Percentiles rank a stretch among this genome's conserved stretches.
phyloP scores from a whole-genome alignment of 2,888 invertebrate genomes.

The Nemapogon koenigi region DNA sequence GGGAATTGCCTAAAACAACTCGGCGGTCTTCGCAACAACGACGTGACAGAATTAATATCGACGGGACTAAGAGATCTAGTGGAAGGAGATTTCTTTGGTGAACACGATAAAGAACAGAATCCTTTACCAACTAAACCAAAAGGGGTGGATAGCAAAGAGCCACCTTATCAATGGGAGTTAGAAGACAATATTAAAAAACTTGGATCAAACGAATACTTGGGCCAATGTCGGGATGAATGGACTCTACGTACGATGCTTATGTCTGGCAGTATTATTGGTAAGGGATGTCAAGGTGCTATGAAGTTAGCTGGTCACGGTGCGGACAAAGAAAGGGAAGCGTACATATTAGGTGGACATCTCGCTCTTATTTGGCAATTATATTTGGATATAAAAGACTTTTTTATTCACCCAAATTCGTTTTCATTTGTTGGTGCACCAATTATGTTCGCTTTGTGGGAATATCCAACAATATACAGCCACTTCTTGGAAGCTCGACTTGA shows the following conservation, averaged over 20 bases:
- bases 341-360: conserved; percentile 45
- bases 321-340: conserved; percentile 38
- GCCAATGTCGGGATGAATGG: conserved; percentile 50
- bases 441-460: conserved; percentile 45
- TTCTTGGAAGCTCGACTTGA: conserved; percentile 36
- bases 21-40: conserved; percentile 44
- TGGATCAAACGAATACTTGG: conserved; percentile 43
- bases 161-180: conserved; percentile 41
- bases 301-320: conserved; percentile 34
- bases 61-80: conserved; percentile 48
- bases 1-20: conserved; percentile 43
- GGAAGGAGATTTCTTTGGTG: conserved; percentile 46
- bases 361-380: conserved; percentile 52
- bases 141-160: conserved; percentile 29
- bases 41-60: conserved; percentile 47
- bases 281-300: conserved; percentile 53
- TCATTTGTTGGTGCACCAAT: conserved; percentile 48
- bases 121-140: conserved; percentile 41
- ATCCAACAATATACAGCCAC: conserved; percentile 42
- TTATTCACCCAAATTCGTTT: conserved; percentile 43
- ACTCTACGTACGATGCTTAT: conserved; percentile 27
- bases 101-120: conserved; percentile 31
- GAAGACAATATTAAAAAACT: conserved; percentile 41
- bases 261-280: conserved; percentile 42
- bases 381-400: conserved; percentile 50